A percentile compares a stretch with the other conserved stretches of the same genome.
These are phyloP conservation scores for Zelleria hepariella DNA, from an alignment of 2,888 invertebrate species.

Conservation along the genomic window DNA sequence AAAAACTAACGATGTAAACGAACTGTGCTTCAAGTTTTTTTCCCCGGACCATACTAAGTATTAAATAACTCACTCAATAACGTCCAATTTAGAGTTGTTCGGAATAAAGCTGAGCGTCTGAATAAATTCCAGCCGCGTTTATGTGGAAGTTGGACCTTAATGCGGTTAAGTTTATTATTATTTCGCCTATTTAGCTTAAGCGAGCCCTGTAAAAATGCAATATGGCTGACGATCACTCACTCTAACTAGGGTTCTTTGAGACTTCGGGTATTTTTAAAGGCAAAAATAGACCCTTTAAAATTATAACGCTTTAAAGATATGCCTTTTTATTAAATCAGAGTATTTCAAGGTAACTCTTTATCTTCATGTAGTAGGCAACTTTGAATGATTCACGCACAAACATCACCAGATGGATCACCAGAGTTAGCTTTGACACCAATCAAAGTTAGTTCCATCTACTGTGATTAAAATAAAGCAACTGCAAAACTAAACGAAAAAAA, in stretches of 20 bases:
- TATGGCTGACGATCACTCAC: neutral
- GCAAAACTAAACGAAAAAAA: neutral
- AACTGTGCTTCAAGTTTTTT: neutral
- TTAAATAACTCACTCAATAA: conserved; percentile 70
- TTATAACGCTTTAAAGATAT: too few species aligned
- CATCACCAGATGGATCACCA: too few species aligned
- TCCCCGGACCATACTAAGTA: conserved; percentile 22
- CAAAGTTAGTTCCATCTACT: too few species aligned
- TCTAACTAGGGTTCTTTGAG: neutral
- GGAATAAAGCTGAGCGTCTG: conserved; percentile 11
- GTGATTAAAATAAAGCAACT: neutral
- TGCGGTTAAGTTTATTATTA: conserved; percentile 47
- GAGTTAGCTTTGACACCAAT: too few species aligned
- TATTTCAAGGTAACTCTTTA: too few species aligned
- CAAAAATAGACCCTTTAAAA: too few species aligned
- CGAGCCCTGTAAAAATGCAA: neutral
- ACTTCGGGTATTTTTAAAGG: too few species aligned
- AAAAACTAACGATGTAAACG: neutral
- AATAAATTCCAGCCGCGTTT: conserved; percentile 30
- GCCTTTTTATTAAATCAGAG: too few species aligned
- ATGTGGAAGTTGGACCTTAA: conserved; percentile 21
- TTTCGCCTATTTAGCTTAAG: conserved; percentile 16
- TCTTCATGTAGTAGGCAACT: too few species aligned
- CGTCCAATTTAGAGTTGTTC: conserved; percentile 43
- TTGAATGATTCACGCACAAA: too few species aligned